A percentile compares a stretch with the other conserved stretches of the same genome.
These are phyloP conservation scores for Hycleus cichorii DNA, from an alignment of 1,140 invertebrate genomes.

Conservation along the genomic window DNA sequence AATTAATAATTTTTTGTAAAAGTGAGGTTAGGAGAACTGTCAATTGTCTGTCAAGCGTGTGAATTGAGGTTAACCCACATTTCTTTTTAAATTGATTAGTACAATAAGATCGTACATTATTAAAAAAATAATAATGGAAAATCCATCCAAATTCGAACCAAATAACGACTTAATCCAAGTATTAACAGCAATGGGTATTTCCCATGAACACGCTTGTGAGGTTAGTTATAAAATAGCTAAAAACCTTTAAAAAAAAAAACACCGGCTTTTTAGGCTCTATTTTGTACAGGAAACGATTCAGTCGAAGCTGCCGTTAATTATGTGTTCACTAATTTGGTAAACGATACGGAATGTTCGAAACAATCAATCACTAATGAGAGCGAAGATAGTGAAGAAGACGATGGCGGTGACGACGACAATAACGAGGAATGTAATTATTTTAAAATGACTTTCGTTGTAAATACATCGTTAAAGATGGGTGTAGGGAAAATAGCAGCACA, in stretches of 20 bases:
- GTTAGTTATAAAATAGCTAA: constrained; percentile 20
- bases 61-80: too few species aligned
- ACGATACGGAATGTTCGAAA: constrained; percentile 20
- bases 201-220: constrained; percentile 36
- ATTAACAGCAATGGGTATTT: constrained; percentile 40
- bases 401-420: constrained; percentile 26
- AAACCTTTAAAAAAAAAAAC: not conserved
- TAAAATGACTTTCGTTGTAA: constrained; percentile 64
- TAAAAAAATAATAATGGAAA: constrained; percentile 1
- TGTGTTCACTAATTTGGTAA: constrained; percentile 48
- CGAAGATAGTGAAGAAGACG: constrained; percentile 20
- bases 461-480: constrained; percentile 53
- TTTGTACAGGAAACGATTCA: constrained; percentile 49
- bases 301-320: constrained; percentile 48
- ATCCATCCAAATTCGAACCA: constrained; percentile 21
- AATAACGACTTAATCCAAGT: constrained; percentile 36
- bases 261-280: constrained; percentile 41
- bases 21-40: too few species aligned
- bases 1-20: too few species aligned
- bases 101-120: too few species aligned
- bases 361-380: not conserved
- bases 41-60: too few species aligned
- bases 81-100: too few species aligned
- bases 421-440: constrained; percentile 40
- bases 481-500: constrained; percentile 57